phyloP scores from a whole-genome alignment of 2,797 vertebrate genomes.

The Dendrocincla fuliginosa region DNA sequence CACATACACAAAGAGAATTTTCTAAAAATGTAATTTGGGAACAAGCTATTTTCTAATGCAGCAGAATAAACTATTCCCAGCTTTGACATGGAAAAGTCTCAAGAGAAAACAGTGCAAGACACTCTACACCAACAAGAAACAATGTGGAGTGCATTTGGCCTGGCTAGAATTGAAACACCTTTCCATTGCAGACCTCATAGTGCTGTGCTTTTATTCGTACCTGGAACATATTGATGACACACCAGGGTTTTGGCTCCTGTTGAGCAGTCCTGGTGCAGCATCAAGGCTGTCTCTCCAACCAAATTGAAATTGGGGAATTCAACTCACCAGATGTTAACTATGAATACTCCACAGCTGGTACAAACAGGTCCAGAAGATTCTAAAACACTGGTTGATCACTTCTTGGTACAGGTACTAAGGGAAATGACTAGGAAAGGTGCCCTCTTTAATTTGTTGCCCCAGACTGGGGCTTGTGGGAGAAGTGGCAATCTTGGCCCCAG shows the following conservation, averaged over 20 bases:
- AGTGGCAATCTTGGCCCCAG: not conserved
- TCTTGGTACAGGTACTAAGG: not conserved
- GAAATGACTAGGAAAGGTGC: not conserved
- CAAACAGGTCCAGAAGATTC: not conserved
- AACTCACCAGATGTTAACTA: not conserved
- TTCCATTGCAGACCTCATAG: not conserved
- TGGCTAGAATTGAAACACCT: not conserved
- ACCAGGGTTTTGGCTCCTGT: not conserved
- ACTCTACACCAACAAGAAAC: not conserved
- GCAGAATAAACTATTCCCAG: not conserved
- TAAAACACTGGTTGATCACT: not conserved
- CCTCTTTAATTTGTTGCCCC: not conserved
- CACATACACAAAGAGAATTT: not conserved
- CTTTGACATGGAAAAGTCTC: not conserved
- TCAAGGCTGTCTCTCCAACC: not conserved
- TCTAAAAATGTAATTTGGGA: not conserved
- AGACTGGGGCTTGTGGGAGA: not conserved
- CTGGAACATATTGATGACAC: rapidly evolving
- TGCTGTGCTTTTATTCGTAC: not conserved
- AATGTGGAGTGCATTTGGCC: not conserved
- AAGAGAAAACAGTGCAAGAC: not conserved
- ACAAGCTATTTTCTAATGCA: not conserved
- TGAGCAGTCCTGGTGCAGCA: not conserved
- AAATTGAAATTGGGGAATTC: not conserved
- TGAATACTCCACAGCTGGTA: not conserved